Percentiles rank a stretch among this genome's conserved stretches.
These are phyloP conservation scores for Antennarius maculatus DNA, from an alignment of 2,797 vertebrate species.

Conservation along the genomic window DNA sequence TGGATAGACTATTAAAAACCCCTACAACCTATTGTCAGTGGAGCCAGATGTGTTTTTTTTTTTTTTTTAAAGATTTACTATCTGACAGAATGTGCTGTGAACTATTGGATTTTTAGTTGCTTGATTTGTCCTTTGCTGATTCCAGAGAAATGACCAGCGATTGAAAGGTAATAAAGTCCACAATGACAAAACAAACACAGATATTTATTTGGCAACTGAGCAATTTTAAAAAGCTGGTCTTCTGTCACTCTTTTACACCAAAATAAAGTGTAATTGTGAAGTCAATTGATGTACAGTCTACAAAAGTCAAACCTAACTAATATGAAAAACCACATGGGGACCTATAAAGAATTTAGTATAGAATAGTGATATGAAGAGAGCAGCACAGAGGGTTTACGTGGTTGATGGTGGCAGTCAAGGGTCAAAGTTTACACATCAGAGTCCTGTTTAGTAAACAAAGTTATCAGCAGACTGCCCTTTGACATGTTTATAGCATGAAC, in stretches of 20 bases:
- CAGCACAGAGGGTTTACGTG: too few relatives aligned
- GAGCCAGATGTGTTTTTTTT: background rate
- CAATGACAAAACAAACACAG: constrained; percentile 24
- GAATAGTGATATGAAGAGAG: background rate
- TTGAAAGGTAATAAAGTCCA: constrained; percentile 24
- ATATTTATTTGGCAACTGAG: constrained; percentile 23
- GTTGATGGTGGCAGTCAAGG: background rate
- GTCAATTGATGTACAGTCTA: constrained; percentile 1
- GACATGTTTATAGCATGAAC: too few relatives aligned
- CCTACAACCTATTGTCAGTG: background rate
- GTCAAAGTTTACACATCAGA: background rate
- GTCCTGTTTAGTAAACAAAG: too few relatives aligned
- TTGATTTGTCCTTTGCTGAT: constrained; percentile 3
- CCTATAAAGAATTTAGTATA: background rate
- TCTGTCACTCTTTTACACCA: constrained; percentile 4
- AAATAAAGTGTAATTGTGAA: background rate
- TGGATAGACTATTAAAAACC: background rate
- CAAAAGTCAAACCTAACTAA: constrained; percentile 1
- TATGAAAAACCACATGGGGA: background rate
- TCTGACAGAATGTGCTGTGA: background rate
- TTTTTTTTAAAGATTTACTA: background rate
- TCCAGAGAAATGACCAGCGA: background rate
- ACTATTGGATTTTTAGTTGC: constrained; percentile 1
- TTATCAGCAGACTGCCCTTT: too few relatives aligned
- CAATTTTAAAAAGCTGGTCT: constrained; percentile 20